Percentiles rank a stretch among this genome's conserved stretches.
These are phyloP conservation scores for Entomobrya multifasciata DNA, from an alignment of 2,888 invertebrate genomes.

Conservation along the genomic window DNA sequence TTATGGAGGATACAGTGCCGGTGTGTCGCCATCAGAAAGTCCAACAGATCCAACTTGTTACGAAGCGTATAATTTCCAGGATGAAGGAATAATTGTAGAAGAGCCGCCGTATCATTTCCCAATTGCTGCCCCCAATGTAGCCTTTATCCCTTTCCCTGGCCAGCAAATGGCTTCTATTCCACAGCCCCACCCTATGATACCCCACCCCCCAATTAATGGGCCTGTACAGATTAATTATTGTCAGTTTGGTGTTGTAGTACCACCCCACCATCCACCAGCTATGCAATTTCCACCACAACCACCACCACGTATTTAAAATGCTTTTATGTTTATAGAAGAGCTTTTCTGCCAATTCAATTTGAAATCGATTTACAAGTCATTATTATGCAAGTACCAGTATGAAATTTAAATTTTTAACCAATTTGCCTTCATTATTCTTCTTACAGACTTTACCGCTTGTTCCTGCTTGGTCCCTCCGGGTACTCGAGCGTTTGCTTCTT, in stretches of 20 bases:
- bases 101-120: background rate
- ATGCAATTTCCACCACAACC: constrained; percentile 1
- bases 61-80: background rate
- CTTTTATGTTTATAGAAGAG: background rate
- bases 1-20: background rate
- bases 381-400: too few relatives aligned
- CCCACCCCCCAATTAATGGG: background rate
- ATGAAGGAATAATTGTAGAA: background rate
- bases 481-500: too few relatives aligned
- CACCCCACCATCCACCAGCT: too few relatives aligned
- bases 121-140: background rate
- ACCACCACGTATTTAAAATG: background rate
- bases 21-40: constrained; percentile 1
- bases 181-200: background rate
- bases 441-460: too few relatives aligned
- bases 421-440: background rate
- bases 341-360: background rate
- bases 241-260: background rate
- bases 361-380: too few relatives aligned
- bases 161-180: background rate
- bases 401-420: too few relatives aligned
- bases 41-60: background rate
- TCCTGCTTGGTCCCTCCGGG: too few relatives aligned
- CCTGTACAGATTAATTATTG: background rate
- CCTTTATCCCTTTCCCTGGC: background rate